phyloP scores from a whole-genome alignment of 1,140 invertebrate genomes.

The Bactericera cockerelli region DNA sequence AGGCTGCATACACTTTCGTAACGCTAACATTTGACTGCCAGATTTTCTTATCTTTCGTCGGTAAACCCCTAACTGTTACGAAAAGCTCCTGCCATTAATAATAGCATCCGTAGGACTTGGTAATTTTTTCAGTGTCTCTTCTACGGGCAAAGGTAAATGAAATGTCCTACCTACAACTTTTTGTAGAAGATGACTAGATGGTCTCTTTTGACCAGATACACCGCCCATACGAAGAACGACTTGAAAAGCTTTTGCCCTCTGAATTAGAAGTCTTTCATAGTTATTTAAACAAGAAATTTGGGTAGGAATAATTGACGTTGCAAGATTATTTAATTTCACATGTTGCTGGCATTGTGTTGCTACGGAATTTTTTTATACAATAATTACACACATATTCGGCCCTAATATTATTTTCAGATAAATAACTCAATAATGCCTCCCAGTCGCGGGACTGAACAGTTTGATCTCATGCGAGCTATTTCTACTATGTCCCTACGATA shows the following conservation, averaged over 20 bases:
- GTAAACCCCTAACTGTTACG: constrained; percentile 21
- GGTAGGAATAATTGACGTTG: constrained; percentile 10
- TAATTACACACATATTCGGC: constrained; percentile 15
- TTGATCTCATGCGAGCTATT: constrained; percentile 14
- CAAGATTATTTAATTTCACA: constrained; percentile 19
- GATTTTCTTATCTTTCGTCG: constrained; percentile 21
- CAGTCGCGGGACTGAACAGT: not conserved
- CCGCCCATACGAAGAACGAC: constrained; percentile 23
- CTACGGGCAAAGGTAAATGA: constrained; percentile 26
- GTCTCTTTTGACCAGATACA: constrained; percentile 24
- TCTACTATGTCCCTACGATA: constrained; percentile 16
- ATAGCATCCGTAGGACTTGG: constrained; percentile 12
- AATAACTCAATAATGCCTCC: constrained; percentile 3
- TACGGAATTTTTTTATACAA: constrained; percentile 16
- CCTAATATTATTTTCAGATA: constrained; percentile 15
- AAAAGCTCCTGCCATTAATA: constrained; percentile 19
- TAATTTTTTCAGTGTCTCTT: constrained; percentile 24
- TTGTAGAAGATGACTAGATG: constrained; percentile 19
- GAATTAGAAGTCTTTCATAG: constrained; percentile 24
- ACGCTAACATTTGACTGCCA: constrained; percentile 19
- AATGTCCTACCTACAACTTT: constrained; percentile 26
- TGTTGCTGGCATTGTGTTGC: constrained; percentile 14
- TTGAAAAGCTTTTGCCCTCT: constrained; percentile 27
- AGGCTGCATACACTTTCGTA: constrained; percentile 18
- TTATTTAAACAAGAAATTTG: constrained; percentile 21